phyloP scores from a whole-genome alignment of 2,888 invertebrate species.

The Antheraea yamamai region DNA sequence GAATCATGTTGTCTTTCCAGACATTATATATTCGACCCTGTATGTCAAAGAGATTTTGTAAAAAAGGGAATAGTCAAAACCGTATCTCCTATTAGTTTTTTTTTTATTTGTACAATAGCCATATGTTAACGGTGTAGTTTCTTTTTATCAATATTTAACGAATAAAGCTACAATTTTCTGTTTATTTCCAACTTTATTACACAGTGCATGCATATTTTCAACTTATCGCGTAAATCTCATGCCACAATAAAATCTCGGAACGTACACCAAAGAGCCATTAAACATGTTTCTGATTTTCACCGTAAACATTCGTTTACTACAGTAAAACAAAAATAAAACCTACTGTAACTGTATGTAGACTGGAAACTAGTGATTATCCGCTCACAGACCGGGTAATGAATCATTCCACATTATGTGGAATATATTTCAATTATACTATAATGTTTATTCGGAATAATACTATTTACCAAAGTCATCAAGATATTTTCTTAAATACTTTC shows the following conservation, averaged over 20 bases:
- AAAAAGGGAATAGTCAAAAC: too few species aligned
- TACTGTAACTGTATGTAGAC: neutral
- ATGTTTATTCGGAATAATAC: neutral
- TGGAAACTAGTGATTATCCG: neutral
- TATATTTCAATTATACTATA: constrained; percentile 11
- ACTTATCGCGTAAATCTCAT: neutral
- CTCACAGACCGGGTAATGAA: neutral
- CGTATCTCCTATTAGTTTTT: too few species aligned
- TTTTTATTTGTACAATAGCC: too few species aligned
- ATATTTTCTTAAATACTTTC: neutral
- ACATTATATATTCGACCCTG: too few species aligned
- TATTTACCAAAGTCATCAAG: neutral
- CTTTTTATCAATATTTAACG: neutral
- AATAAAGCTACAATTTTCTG: neutral
- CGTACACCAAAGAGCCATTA: constrained; percentile 32
- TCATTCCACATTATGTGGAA: neutral
- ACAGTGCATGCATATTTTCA: neutral
- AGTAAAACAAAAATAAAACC: constrained; percentile 4
- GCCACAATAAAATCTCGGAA: constrained; percentile 16
- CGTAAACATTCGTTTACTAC: constrained; percentile 30
- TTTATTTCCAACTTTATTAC: neutral
- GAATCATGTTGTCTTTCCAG: too few species aligned
- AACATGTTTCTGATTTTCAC: constrained; percentile 30
- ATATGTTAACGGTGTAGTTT: neutral
- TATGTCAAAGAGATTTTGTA: too few species aligned